Percentiles rank a stretch among this genome's conserved stretches.
phyloP scores from a whole-genome alignment of 2,113 vertebrate species.

The Silurus meridionalis region DNA sequence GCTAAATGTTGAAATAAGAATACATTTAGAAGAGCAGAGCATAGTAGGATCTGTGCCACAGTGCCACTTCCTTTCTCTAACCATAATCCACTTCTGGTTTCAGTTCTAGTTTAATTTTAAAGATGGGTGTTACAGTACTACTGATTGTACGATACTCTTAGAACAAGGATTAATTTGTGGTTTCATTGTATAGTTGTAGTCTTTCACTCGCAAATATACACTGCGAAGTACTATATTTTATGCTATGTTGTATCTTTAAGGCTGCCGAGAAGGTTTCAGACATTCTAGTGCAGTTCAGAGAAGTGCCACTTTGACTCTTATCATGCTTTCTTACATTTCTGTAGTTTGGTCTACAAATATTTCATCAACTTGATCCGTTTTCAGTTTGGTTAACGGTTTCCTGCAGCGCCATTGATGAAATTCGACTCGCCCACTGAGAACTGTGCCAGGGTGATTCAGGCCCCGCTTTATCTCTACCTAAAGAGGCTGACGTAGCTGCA shows the following conservation, averaged over 20 bases:
- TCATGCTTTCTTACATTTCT: too few relatives aligned
- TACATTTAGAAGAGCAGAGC: neutral
- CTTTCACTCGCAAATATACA: neutral
- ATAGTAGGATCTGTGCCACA: neutral
- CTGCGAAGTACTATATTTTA: too few relatives aligned
- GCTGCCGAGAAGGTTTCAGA: neutral
- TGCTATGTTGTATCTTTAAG: neutral
- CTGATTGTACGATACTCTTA: neutral
- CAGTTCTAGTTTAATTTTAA: neutral
- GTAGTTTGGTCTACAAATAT: neutral
- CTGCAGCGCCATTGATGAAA: neutral
- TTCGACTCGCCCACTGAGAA: neutral
- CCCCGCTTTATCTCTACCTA: neutral
- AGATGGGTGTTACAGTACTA: too few relatives aligned
- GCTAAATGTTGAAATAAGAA: neutral
- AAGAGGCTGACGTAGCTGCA: neutral
- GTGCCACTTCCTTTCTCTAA: neutral
- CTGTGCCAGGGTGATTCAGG: neutral
- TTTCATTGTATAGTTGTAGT: neutral
- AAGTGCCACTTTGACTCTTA: neutral
- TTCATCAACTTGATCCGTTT: neutral
- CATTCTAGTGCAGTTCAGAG: neutral
- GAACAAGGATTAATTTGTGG: neutral
- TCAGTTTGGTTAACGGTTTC: neutral
- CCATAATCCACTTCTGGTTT: constrained; percentile 4